phyloP scores from a whole-genome alignment of 2,797 vertebrate genomes.

The Uromys caudimaculatus region DNA sequence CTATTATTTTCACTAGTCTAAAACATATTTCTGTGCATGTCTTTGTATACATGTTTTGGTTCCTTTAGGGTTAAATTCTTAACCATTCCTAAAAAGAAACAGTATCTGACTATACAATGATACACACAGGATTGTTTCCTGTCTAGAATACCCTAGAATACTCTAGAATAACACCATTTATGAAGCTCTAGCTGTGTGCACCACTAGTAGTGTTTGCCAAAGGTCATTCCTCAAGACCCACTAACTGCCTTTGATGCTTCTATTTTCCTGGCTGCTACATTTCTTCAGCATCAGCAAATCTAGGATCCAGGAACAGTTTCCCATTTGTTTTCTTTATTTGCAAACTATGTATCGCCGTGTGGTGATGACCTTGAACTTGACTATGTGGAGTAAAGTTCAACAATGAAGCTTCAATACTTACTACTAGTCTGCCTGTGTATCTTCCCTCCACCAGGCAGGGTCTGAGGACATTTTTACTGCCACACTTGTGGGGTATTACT shows the following conservation, averaged over 20 bases:
- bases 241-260: neutral
- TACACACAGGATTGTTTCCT: neutral
- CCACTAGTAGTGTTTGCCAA: neutral
- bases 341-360: neutral
- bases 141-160: neutral
- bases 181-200: neutral
- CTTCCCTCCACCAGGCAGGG: neutral
- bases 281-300: neutral
- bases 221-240: neutral
- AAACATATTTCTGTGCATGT: neutral
- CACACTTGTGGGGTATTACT: neutral
- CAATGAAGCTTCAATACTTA: neutral
- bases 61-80: slow-evolving; percentile 29
- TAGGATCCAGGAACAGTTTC: neutral
- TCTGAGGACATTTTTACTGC: neutral
- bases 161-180: neutral
- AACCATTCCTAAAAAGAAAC: slow-evolving; percentile 30
- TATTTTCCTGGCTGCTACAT: neutral
- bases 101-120: neutral
- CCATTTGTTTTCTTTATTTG: neutral
- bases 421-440: neutral
- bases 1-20: slow-evolving; percentile 27
- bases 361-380: neutral
- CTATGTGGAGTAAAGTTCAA: neutral
- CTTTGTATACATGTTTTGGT: neutral